These are phyloP conservation scores for Pachypeltis micranthus DNA, from an alignment of 1,140 invertebrate genomes.

Conservation along the genomic window DNA sequence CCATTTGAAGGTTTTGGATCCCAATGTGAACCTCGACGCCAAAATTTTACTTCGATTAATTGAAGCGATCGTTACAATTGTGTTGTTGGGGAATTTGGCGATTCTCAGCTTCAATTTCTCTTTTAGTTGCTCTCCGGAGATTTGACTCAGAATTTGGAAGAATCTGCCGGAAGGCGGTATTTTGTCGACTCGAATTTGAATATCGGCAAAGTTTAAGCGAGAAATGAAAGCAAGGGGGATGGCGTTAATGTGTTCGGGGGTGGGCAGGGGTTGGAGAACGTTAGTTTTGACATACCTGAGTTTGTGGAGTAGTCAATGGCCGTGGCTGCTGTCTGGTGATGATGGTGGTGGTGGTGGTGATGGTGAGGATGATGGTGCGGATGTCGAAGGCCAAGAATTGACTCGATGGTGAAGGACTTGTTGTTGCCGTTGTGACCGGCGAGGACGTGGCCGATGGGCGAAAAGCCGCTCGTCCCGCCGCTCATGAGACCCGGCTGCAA, in stretches of 20 bases:
- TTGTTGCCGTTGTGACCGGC: conserved; percentile 16
- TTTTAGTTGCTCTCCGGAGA: too few relatives aligned
- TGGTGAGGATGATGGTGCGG: too few relatives aligned
- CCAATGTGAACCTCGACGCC: too few relatives aligned
- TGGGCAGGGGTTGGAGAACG: neutral
- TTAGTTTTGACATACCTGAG: neutral
- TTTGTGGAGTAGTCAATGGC: conserved; percentile 21
- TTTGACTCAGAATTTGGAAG: neutral
- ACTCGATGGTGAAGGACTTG: conserved; percentile 68
- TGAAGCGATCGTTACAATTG: too few relatives aligned
- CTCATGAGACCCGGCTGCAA: conserved; percentile 9
- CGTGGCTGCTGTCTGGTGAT: neutral
- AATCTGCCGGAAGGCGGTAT: neutral
- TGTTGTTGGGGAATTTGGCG: too few relatives aligned
- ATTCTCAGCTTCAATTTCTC: too few relatives aligned
- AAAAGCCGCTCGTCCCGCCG: neutral
- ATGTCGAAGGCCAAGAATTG: conserved; percentile 54
- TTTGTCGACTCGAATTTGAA: neutral
- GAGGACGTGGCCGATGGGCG: conserved; percentile 11
- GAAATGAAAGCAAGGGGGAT: neutral
- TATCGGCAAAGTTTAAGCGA: neutral
- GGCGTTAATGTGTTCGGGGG: neutral
- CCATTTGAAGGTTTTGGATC: too few relatives aligned
- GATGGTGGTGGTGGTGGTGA: too few relatives aligned
- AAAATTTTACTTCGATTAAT: too few relatives aligned